Percentiles rank a stretch among this genome's conserved stretches.
Conservation (phyloP, 2,797 vertebrate species). For the Protonibea diacanthus region DNA sequence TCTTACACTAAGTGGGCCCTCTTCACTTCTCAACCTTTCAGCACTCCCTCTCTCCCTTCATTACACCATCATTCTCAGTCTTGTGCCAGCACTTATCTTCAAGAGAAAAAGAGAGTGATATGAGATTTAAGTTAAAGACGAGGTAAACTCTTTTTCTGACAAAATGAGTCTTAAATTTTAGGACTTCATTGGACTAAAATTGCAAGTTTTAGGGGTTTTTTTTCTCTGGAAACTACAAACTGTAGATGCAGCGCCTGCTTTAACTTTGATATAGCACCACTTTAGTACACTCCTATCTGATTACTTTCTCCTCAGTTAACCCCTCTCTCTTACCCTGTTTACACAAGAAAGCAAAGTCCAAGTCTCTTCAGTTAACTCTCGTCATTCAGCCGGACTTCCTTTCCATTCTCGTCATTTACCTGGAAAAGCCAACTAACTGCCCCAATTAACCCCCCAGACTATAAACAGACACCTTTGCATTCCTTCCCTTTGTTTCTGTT, state of each 20-base stretch:
- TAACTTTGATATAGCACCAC: not conserved
- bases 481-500: slow-evolving; percentile 32
- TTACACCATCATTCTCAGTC: not conserved
- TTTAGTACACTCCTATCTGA: not conserved
- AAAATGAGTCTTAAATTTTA: slow-evolving; percentile 13
- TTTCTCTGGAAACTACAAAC: not conserved
- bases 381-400: not conserved
- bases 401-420: slow-evolving; percentile 22
- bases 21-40: slow-evolving; percentile 24
- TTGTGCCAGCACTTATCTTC: slow-evolving; percentile 22
- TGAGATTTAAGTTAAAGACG: slow-evolving; percentile 8
- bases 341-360: slow-evolving; percentile 20
- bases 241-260: not conserved
- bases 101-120: not conserved
- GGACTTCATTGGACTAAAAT: not conserved
- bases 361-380: slow-evolving; percentile 34
- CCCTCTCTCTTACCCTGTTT: slow-evolving; percentile 17
- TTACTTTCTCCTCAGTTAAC: slow-evolving; percentile 36
- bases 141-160: not conserved
- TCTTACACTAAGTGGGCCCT: not conserved
- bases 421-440: slow-evolving; percentile 30
- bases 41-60: slow-evolving; percentile 13
- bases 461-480: slow-evolving; percentile 17
- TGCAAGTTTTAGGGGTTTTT: not conserved
- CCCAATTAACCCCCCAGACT: slow-evolving; percentile 15